Base-by-base conservation (phyloP, 2,888 invertebrate genomes). In the Zaprionus obscuricornis region DNA sequence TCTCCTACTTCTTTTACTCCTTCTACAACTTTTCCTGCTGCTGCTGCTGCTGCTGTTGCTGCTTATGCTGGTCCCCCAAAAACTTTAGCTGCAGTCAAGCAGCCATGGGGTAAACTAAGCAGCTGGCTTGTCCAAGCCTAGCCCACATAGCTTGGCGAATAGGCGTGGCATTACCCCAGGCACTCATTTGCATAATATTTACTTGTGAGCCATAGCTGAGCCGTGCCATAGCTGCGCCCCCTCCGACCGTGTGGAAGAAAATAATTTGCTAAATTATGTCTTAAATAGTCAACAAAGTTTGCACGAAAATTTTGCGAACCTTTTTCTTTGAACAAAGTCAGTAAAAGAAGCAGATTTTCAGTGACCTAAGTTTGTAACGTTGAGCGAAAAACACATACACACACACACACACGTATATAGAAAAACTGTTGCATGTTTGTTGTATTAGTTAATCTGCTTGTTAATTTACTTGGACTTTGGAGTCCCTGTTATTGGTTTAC, bases 221-320 rank as follows among this genome's bases (percentile, higher is more conserved):
- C 46, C 57, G 34, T 8, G 27, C 14, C 29, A 20, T 14, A 10
- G n/a, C 39, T n/a, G 1, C 36, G 0, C 14, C 42, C 46, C 14
- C 37, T 39, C 14, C 45, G 37, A 5, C 62, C 52, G 42, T 33
- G 37, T 65, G 82, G 75, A 85, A 69, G 74, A 79, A 85, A 79
- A 82, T 79, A 85, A 79, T 79, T 79, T 85, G 74, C 83, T 66
- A 82, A 79, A 79, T 79, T 82, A 82, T 79, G 78, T 85, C 78
- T 85, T 85, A 79, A 79, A 79, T 79, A 85, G 78, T 79, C 85
- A 85, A 78, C 75, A 63, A 79, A 79, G 75, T 82, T 79, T 66
- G 74, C 75, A 62, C 69, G 66, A 82, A 66, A 64, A 56, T 55
- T 66, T 54, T 71, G 65, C 43, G 73, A 57, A 51, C 27, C 57